Conservation (phyloP, 1,140 invertebrate genomes). For the Drosophila eugracilis region DNA sequence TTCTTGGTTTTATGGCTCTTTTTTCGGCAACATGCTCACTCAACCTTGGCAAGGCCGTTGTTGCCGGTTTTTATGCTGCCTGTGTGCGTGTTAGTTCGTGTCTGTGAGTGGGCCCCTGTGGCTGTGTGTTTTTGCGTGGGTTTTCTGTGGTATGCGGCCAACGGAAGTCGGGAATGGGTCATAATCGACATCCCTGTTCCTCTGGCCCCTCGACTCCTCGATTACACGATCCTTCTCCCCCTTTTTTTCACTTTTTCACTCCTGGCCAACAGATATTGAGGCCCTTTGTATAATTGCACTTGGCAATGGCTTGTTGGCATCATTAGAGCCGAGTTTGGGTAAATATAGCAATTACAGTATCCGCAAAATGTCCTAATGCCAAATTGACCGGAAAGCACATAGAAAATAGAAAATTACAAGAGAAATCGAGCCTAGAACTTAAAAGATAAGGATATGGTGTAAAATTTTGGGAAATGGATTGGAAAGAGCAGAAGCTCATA, state of each 20-base stretch:
- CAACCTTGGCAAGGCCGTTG: slow-evolving; percentile 85
- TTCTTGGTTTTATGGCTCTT: slow-evolving; percentile 73
- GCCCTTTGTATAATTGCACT: slow-evolving; percentile 66
- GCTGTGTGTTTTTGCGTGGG: slow-evolving; percentile 58
- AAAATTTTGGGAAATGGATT: slow-evolving; percentile 8
- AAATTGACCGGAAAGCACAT: slow-evolving; percentile 62
- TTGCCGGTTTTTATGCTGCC: slow-evolving; percentile 74
- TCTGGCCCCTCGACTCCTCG: slow-evolving; percentile 9
- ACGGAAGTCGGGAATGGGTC: slow-evolving; percentile 62
- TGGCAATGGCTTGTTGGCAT: slow-evolving; percentile 64
- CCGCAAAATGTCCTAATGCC: slow-evolving; percentile 61
- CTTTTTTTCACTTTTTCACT: slow-evolving; percentile 1
- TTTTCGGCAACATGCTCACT: slow-evolving; percentile 77
- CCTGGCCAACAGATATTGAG: slow-evolving; percentile 36
- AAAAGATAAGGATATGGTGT: not conserved
- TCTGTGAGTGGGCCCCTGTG: slow-evolving; percentile 30
- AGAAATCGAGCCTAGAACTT: not conserved
- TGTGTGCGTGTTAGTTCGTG: slow-evolving; percentile 19
- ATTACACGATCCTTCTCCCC: slow-evolving; percentile 46
- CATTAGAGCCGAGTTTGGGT: slow-evolving; percentile 63
- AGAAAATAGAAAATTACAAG: slow-evolving; percentile 19
- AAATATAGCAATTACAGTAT: slow-evolving; percentile 67
- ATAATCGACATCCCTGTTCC: slow-evolving; percentile 57
- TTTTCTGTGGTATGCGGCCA: slow-evolving; percentile 68
- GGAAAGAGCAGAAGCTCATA: too few species aligned